Base-by-base conservation (phyloP, 1,140 invertebrate genomes). In the Archivesica marissinica region DNA sequence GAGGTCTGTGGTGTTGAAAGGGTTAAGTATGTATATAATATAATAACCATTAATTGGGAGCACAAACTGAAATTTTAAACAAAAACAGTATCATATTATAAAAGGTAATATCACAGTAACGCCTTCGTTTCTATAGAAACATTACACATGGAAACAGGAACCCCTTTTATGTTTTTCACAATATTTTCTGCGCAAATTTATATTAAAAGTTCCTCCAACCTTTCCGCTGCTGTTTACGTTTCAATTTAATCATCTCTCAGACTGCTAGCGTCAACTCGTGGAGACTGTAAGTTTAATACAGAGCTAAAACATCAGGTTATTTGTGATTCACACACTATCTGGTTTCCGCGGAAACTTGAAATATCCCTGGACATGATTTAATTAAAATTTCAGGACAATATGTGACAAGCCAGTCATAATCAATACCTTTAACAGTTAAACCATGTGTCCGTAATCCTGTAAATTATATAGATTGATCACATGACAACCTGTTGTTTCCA, bases 391-490 rank as follows among this genome's bases (percentile, higher is more conserved):
- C 23, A 61, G 35, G 25, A 79, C 56, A 66, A 79, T 64, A 79
- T n/a, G 44, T 66, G 38, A 20, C 38, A 61, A 33, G 1, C 30
- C 11, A 30, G n/a, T 44, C 44, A 41, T 76, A 81, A 81, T 81
- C 79, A 81, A 81, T 81, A 81, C 44, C 25, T 77, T 52, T 52
- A 81, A 72, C 52, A 4, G 39, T 47, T 70, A 72, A 70, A 81
- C 41, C 66, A 38, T 11, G 25, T 72, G 44, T 72, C 47, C 30
- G 79, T 81, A 72, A 81, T 81, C 56, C 79, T 38, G 64, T 72
- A 81, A 81, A 81, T 81, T 81, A 72, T 35, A 52, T 47, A 35
- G 79, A 81, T 81, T 81, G 79, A 81, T 81, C n/a, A 81, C 66
- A 39, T 39, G 66, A 38, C 79, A 81, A 81, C 79, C 66, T 81